Evolutionary conservation across 2,797 vertebrate genomes (phyloP).

Genomic region (Vireo griseus): DNA sequence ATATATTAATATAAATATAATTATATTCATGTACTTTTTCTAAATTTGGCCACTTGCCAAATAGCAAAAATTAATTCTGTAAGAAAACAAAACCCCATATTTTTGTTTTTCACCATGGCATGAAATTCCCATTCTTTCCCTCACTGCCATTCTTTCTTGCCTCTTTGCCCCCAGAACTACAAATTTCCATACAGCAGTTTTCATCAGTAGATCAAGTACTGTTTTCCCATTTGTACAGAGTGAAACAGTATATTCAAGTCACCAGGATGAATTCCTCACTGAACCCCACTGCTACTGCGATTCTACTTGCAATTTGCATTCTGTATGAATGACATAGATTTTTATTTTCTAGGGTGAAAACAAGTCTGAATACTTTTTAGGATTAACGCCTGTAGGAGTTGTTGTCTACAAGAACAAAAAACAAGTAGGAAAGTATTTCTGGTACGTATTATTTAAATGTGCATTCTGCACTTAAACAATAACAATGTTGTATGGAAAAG

Average conservation of each 20-base stretch:
- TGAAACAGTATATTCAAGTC: background rate
- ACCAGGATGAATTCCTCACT: background rate
- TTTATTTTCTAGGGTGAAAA: conserved; percentile 85
- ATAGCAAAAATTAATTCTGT: background rate
- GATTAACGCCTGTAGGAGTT: conserved; percentile 85
- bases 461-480: background rate
- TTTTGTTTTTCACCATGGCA: background rate
- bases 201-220: background rate
- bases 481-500: background rate
- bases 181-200: background rate
- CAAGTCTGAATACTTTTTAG: conserved; percentile 88
- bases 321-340: background rate
- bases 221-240: background rate
- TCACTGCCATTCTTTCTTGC: background rate
- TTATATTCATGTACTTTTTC: background rate
- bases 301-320: background rate
- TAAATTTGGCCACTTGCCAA: background rate
- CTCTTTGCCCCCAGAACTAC: background rate
- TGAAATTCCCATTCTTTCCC: background rate
- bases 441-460: conserved; percentile 75
- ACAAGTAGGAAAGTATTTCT: conserved; percentile 92
- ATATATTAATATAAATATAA: too few relatives aligned
- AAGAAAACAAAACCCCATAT: background rate
- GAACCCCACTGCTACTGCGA: background rate
- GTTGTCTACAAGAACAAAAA: conserved; percentile 91